These are phyloP conservation scores for Campoletis sonorensis DNA, from an alignment of 1,140 invertebrate species.

Conservation along the genomic window DNA sequence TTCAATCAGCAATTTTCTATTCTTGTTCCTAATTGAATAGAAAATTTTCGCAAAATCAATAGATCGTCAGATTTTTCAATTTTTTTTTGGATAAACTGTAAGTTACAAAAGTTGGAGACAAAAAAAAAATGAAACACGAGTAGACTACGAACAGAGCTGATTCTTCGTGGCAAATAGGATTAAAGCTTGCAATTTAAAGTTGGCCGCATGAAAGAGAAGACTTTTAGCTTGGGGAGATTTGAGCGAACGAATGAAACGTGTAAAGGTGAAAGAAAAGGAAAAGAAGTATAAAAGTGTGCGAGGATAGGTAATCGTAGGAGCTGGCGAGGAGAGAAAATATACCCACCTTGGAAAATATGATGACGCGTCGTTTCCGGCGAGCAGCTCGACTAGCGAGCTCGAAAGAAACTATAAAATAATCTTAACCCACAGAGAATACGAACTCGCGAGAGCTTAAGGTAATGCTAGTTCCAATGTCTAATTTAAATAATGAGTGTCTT, in stretches of 20 bases:
- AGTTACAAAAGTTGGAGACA: too few species aligned
- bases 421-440: too few species aligned
- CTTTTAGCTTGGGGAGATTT: slow-evolving; percentile 19
- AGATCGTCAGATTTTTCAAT: too few species aligned
- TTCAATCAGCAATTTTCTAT: too few species aligned
- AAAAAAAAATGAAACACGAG: too few species aligned
- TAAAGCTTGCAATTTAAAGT: not conserved
- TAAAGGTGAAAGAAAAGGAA: slow-evolving; percentile 1
- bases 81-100: too few species aligned
- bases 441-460: not conserved
- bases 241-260: not conserved
- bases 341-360: slow-evolving; percentile 8
- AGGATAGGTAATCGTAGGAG: slow-evolving; percentile 5
- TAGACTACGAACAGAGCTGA: too few species aligned
- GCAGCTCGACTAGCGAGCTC: not conserved
- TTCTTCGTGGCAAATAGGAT: too few species aligned
- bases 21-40: too few species aligned
- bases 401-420: not conserved
- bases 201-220: slow-evolving; percentile 8
- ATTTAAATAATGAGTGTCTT: slow-evolving; percentile 15
- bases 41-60: too few species aligned
- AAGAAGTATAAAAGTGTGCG: not conserved
- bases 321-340: not conserved
- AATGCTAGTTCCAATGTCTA: not conserved
- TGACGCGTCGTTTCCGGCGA: slow-evolving; percentile 12